Evolutionary conservation across 2,888 invertebrate species (phyloP), one percentile per base, ranked within the genome.

Genomic region (Drosophila mimetica): DNA sequence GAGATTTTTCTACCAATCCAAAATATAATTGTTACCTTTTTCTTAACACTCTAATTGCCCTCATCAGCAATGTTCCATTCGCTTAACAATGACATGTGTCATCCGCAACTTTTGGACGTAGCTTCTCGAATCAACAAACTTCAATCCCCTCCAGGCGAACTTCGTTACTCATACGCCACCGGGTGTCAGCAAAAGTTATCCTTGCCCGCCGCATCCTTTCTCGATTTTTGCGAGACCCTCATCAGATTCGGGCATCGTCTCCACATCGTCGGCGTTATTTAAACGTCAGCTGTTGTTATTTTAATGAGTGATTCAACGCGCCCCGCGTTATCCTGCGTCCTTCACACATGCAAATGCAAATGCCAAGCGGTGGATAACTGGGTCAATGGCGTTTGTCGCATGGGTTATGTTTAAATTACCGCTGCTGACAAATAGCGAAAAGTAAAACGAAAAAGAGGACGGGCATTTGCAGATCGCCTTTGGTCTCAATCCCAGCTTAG

Each of bases 231-330:
- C 37, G n/a, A 5, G 11, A 65, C 63, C 63, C 63, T 65, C 63
- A 30, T 64, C 60, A 53, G 61, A 8, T 32, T 20, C 11, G 41
- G 41, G 8, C 11, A n/a, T 6, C 16, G 4, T n/a, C 71, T 28
- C 22, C 46, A 13, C 59, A 30, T 37, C 54, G 52, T 69, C 51
- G 61, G 52, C 55, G 37, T 78, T 74, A 74, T 76, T 82, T 76
- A 60, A 82, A 65, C 67, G 86, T 60, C 80, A 77, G 72, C 63
- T 72, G 79, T 63, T 82, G 79, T 72, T 64, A 74, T 70, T 82
- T 79, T 47, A 86, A 79, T 86, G 72, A 70, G 80, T 76, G 75
- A 86, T 83, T 82, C 75, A 80, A 67, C 69, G 64, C 59, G 47
- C 47, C 48, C 41, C 58, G 25, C 61, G 32, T 18, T 34, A 48